These are phyloP conservation scores for Atrichornis clamosus DNA, from an alignment of 2,113 vertebrate genomes.

Conservation along the genomic window DNA sequence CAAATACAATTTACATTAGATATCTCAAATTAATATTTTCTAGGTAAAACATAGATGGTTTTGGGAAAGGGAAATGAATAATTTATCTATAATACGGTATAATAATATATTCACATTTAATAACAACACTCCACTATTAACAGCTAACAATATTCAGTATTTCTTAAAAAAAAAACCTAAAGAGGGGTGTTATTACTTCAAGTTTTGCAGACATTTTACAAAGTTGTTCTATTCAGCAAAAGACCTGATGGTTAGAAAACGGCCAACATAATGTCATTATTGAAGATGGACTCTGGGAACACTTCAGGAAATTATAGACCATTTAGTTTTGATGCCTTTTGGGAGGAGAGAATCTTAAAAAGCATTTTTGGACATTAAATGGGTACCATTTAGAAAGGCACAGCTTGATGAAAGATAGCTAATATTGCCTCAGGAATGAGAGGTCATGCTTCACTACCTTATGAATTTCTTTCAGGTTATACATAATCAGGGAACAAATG, in stretches of 20 bases:
- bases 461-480: conserved; percentile 67
- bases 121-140: conserved; percentile 55
- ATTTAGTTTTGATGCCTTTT: conserved; percentile 76
- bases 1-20: neutral
- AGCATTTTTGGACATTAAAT: conserved; percentile 79
- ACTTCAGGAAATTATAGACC: conserved; percentile 80
- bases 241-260: conserved; percentile 63
- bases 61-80: neutral
- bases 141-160: neutral
- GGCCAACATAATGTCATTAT: conserved; percentile 75
- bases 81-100: neutral
- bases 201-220: conserved; percentile 69
- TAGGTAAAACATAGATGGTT: neutral
- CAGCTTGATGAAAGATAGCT: conserved; percentile 74
- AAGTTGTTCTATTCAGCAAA: conserved; percentile 68
- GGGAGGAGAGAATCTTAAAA: conserved; percentile 73
- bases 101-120: neutral
- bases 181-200: conserved; percentile 49
- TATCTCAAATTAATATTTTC: neutral
- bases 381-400: conserved; percentile 71
- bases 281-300: conserved; percentile 73
- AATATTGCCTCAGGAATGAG: conserved; percentile 66
- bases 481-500: conserved; percentile 65
- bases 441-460: conserved; percentile 68
- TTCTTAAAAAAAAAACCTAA: neutral